Percentiles rank a stretch among this genome's conserved stretches.
Evolutionary conservation across 2,113 vertebrate species (phyloP).

Genomic region (Potamarius usumacintae): DNA sequence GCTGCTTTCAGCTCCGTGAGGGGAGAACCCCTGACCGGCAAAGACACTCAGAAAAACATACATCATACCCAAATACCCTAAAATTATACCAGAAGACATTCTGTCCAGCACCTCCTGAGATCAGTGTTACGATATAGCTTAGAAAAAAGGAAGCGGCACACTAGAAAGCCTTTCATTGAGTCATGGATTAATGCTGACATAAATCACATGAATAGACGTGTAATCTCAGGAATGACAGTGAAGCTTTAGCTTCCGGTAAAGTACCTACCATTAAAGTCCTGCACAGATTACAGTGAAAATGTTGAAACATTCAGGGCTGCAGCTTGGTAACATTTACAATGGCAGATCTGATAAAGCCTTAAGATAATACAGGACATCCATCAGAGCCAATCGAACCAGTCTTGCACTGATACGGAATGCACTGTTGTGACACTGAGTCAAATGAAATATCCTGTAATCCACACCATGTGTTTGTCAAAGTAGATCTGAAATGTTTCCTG

Average conservation of each 20-base stretch:
- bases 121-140: neutral
- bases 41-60: constrained; percentile 3
- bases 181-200: no score
- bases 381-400: constrained; percentile 40
- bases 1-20: constrained; percentile 51
- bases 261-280: neutral
- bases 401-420: constrained; percentile 17
- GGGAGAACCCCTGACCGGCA: constrained; percentile 28
- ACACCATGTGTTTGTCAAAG: constrained; percentile 39
- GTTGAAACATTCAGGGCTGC: no score
- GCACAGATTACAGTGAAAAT: constrained; percentile 10
- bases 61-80: neutral
- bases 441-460: constrained; percentile 35
- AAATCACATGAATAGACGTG: neutral
- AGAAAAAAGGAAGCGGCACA: neutral
- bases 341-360: constrained; percentile 48
- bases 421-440: constrained; percentile 28
- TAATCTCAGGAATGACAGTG: constrained; percentile 8
- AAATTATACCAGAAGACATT: neutral
- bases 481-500: constrained; percentile 1
- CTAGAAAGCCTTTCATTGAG: neutral
- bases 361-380: constrained; percentile 44
- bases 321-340: constrained; percentile 54
- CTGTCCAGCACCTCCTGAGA: neutral
- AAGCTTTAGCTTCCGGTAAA: neutral